Percentiles rank a stretch among this genome's conserved stretches.
These are phyloP conservation scores for Acromyrmex echinatior DNA, from an alignment of 1,140 invertebrate species.

Conservation along the genomic window DNA sequence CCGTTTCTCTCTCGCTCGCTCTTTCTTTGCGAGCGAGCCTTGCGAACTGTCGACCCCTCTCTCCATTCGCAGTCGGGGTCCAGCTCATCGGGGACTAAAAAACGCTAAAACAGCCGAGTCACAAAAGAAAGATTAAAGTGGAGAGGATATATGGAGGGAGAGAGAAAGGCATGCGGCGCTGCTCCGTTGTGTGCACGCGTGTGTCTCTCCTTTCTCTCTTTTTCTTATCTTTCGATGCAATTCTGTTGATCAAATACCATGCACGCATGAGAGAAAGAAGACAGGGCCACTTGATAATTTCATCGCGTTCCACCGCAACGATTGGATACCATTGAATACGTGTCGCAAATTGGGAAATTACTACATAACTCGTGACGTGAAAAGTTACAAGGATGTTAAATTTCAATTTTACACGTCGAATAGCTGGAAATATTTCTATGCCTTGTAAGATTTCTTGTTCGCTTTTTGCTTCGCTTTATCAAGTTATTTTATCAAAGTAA, in stretches of 20 bases:
- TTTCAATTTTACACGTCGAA: not conserved
- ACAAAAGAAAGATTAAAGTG: slow-evolving; percentile 84
- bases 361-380: not conserved
- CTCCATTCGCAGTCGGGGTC: slow-evolving; percentile 65
- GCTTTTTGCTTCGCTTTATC: not conserved
- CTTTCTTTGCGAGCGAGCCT: not conserved
- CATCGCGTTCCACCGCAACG: not conserved
- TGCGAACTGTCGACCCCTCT: slow-evolving; percentile 27
- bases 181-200: slow-evolving; percentile 49
- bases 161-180: slow-evolving; percentile 72
- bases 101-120: slow-evolving; percentile 85
- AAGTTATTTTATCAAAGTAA: not conserved
- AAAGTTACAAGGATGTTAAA: not conserved
- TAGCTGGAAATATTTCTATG: not conserved
- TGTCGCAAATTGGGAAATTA: slow-evolving; percentile 19
- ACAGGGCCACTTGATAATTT: slow-evolving; percentile 17
- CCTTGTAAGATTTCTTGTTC: not conserved
- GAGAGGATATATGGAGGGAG: slow-evolving; percentile 70
- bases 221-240: not conserved
- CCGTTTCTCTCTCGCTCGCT: not conserved
- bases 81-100: slow-evolving; percentile 82
- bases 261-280: slow-evolving; percentile 23
- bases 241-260: slow-evolving; percentile 8
- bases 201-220: slow-evolving; percentile 4
- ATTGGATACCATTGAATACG: not conserved